phyloP scores from a whole-genome alignment of 2,888 invertebrate genomes.

The Tortricodes alternella region DNA sequence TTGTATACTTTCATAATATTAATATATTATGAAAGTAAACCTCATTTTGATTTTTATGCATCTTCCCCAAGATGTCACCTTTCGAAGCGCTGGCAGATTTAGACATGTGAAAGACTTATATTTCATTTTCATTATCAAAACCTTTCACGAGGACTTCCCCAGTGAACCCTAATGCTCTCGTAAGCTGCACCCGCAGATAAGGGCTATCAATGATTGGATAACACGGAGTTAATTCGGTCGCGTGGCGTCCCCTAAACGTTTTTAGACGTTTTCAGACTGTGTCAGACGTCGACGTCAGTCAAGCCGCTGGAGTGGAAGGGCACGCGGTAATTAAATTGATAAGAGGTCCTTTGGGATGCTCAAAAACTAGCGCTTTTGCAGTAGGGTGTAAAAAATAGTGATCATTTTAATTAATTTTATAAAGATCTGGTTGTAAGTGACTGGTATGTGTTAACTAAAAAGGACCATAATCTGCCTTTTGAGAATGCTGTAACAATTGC shows the following conservation, averaged over 20 bases:
- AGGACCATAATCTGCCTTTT: too few relatives aligned
- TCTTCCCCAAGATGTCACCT: too few relatives aligned
- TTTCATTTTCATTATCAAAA: too few relatives aligned
- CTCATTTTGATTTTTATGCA: not conserved
- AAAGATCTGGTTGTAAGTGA: too few relatives aligned
- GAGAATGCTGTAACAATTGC: too few relatives aligned
- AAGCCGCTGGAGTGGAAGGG: slow-evolving; percentile 50
- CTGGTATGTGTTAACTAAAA: too few relatives aligned
- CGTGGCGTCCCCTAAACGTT: slow-evolving; percentile 57
- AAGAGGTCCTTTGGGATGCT: slow-evolving; percentile 17
- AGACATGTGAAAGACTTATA: too few relatives aligned
- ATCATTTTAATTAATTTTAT: too few relatives aligned
- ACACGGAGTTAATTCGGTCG: slow-evolving; percentile 77
- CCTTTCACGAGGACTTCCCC: not conserved
- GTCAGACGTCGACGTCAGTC: slow-evolving; percentile 42
- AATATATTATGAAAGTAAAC: too few relatives aligned
- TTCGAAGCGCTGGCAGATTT: too few relatives aligned
- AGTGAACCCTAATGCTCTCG: slow-evolving; percentile 16
- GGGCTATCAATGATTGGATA: slow-evolving; percentile 62
- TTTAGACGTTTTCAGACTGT: slow-evolving; percentile 9
- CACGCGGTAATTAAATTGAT: slow-evolving; percentile 26
- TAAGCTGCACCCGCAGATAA: slow-evolving; percentile 32
- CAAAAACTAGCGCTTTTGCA: slow-evolving; percentile 18
- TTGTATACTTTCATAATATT: too few relatives aligned
- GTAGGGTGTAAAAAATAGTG: not conserved